Evolutionary conservation across 2,888 invertebrate species (phyloP), one percentile per base, ranked within the genome.

Genomic region (Trichogramma dendrolimi): DNA sequence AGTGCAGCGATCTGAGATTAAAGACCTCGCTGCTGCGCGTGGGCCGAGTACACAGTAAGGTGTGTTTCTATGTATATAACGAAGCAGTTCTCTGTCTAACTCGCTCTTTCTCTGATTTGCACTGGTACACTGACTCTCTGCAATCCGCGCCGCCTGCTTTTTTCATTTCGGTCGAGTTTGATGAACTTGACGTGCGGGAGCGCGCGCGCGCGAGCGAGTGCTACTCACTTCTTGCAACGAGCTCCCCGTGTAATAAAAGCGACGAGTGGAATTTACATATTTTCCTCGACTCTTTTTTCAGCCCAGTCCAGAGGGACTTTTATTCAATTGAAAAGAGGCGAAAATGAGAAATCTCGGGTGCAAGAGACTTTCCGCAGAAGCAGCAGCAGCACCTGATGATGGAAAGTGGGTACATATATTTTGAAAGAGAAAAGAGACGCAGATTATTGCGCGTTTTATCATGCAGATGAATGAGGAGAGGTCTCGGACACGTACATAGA

Each of bases 1-100:
- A 60, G 67, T 64, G 61, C 58, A 61, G 38, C 56, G 52, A 56
- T 7, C 55, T 54, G 60, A 64, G 61, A 64, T 64, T 61, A 64
- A 64, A 64, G 64, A 61, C 61, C 61, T 39, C 57, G 46, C 8
- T 27, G 27, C 27, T 27, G 27, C 27, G 3, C 27, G 27, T 27
- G 27, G 27, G 27, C 27, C 27, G 27, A 27, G 27, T 27, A 27
- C 27, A 27, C 27, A 27, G 27, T 27, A 27, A 27, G 27, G 27
- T 27, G 27, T 27, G 27, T 27, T 27, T 27, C 27, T 27, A 27
- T 27, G 2, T 27, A 27, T 27, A 27, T 27, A 27, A 27, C 46
- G 43, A n/a, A 11, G 62, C 54, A 50, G 51, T 56, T 61, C 55
- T 55, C 60, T 41, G 14, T 49, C 27, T 14, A n/a, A 7, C 49